Evolutionary conservation across 2,797 vertebrate genomes (phyloP).

Genomic region (Gambusia yucatana): DNA sequence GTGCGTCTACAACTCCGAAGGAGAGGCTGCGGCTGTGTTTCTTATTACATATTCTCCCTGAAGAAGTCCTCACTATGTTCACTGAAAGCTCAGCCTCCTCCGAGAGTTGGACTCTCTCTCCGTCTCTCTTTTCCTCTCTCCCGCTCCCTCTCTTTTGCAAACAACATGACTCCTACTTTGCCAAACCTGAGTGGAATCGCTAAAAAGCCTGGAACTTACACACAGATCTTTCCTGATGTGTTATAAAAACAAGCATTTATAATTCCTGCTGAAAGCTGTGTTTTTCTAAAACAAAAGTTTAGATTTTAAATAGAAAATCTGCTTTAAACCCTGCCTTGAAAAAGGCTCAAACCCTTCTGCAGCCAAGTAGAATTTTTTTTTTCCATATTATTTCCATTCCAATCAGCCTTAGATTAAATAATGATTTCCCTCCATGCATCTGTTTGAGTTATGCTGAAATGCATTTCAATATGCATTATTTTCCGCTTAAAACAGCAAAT

Average conservation of each 20-base stretch:
- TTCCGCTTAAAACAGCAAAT: conserved; percentile 13
- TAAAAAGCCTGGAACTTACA: conserved; percentile 36
- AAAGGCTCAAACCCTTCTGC: conserved; percentile 32
- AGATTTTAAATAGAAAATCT: conserved; percentile 3
- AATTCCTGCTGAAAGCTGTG: background rate
- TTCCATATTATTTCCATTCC: conserved; percentile 29
- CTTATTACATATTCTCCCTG: conserved; percentile 75
- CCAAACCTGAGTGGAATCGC: conserved; percentile 64
- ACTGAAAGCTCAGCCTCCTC: conserved; percentile 60
- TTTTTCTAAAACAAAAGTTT: background rate
- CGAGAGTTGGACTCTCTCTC: conserved; percentile 54
- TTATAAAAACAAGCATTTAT: conserved; percentile 5
- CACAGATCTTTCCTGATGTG: background rate
- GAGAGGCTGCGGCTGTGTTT: conserved; percentile 59
- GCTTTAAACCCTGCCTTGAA: background rate
- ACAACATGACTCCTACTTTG: conserved; percentile 66
- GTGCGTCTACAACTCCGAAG: conserved; percentile 48
- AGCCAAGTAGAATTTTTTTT: conserved; percentile 38
- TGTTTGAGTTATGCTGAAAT: conserved; percentile 49
- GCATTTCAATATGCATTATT: conserved; percentile 56
- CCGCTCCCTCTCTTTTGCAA: conserved; percentile 50
- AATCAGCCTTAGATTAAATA: conserved; percentile 56
- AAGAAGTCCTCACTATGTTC: conserved; percentile 70
- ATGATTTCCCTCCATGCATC: conserved; percentile 42
- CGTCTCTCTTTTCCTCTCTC: too few species aligned